Base-by-base conservation (phyloP, 1,140 invertebrate species). In the Calephelis nemesis region DNA sequence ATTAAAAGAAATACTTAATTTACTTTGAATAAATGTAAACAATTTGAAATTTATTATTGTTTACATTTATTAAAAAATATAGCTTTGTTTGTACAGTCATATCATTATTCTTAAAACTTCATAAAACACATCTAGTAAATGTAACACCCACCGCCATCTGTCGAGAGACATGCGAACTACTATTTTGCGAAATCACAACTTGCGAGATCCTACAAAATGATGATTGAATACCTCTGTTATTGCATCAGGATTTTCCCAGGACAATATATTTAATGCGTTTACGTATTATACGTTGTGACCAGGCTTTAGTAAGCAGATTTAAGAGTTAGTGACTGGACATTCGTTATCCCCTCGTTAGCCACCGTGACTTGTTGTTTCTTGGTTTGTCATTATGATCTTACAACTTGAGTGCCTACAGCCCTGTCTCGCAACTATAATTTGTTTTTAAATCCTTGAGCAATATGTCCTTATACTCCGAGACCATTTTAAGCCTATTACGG, bases 281-380 rank as follows among this genome's bases (percentile, higher is more conserved):
- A 73, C 69, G 69, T 69, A 63, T 63, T 60, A 58, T 70, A 75
- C 74, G 75, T 68, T 66, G 70, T 66, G 70, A 69, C 71, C 69
- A 68, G 42, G 60, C 67, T 71, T 71, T 70, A 58, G 52, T 72
- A 63, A 76, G 76, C 74, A 74, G 76, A 76, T 76, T 76, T 78
- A 78, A 78, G 74, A 70, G 70, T 75, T 75, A 71, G 67, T 73
- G 76, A 74, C 74, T 74, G 69, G 67, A 71, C 70, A 78, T 72
- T 75, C 74, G 75, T 77, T 75, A 74, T 72, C 63, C 74, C 78
- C 71, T 80, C 78, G 78, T 80, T 80, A 80, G 76, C 71, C 74
- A 73, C 73, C 71, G 73, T 80, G 78, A 80, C 78, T 80, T 73
- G 76, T 70, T 66, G 62, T 78, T 78, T 78, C 73, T 73, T 63